Evolutionary conservation across 2,888 invertebrate genomes (phyloP), one percentile per base, ranked within the genome.

Genomic region (Magallana nippona): DNA sequence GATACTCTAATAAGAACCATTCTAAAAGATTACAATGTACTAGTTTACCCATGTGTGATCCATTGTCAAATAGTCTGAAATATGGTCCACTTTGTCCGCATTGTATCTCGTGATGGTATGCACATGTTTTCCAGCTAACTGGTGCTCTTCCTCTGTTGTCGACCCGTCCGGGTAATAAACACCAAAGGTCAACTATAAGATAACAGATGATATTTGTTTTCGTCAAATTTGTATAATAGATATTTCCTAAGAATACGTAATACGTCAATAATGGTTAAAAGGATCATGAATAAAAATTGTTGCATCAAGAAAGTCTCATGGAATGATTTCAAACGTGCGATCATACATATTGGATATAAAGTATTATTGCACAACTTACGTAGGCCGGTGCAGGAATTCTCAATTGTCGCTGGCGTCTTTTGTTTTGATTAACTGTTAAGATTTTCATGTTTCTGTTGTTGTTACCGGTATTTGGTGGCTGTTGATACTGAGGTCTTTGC

Each of bases 341-440:
- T 44, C 44, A 44, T 8, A 44, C 44, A 44, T 44, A 44, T 44
- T 44, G 3, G 44, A 44, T 8, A 44, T 44, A 17, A 13, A 22
- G 22, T 63, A 22, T 60, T 11, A 5, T 15, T 11, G 11, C 2
- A 71, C 32, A 27, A 71, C 71, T 71, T 71, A 71, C 71, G 27
- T 71, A 71, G 32, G 71, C 71, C 19, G 71, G 71, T 22, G 71
- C 71, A 27, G 71, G 71, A 32, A 71, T 71, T 22, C 15, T 71
- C 15, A 27, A 15, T 11, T 22, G 27, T 13, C 71, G 22, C 8
- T 32, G 11, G 10, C 27, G 22, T 3, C 11, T 3, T 27, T 11
- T 22, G 2, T 32, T 27, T 15, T 19, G 19, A 71, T 71, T 71
- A 15, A 27, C 11, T 17, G 27, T 15, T 3, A 71, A 71, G 19